phyloP scores from a whole-genome alignment of 2,888 invertebrate species.

The Panopea generosa region DNA sequence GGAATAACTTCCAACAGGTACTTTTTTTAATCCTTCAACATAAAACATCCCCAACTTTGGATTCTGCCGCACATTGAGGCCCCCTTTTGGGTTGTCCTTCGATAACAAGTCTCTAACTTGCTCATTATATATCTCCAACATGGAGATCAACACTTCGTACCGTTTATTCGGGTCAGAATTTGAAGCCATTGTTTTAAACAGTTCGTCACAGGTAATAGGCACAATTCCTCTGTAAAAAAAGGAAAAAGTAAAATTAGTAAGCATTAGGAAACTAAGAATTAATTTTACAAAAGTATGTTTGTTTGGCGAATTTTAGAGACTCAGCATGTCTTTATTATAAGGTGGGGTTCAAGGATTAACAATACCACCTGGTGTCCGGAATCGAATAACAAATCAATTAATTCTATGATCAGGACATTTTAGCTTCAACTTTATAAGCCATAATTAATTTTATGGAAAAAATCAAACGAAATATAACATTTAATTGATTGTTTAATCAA shows the following conservation, averaged over 20 bases:
- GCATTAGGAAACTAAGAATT: too few relatives aligned
- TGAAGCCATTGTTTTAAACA: conserved; percentile 83
- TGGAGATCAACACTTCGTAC: conserved; percentile 85
- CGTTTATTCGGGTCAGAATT: conserved; percentile 81
- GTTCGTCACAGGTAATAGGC: conserved; percentile 85
- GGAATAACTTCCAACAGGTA: conserved; percentile 85
- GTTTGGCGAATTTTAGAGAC: too few relatives aligned
- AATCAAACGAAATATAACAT: too few relatives aligned
- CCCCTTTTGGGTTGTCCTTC: conserved; percentile 84
- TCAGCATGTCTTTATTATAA: too few relatives aligned
- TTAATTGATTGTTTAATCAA: too few relatives aligned
- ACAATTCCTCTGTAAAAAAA: conserved; percentile 84
- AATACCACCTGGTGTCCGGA: too few relatives aligned
- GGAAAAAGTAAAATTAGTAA: conserved; percentile 9
- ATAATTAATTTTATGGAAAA: too few relatives aligned
- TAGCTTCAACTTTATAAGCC: too few relatives aligned
- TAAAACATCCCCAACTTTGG: conserved; percentile 85
- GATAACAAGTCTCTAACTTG: conserved; percentile 84
- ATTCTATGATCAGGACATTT: too few relatives aligned
- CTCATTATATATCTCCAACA: conserved; percentile 86
- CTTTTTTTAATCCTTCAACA: conserved; percentile 84
- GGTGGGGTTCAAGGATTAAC: too few relatives aligned
- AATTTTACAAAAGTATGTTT: too few relatives aligned
- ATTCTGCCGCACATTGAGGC: conserved; percentile 84
- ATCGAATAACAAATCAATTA: too few relatives aligned